Evolutionary conservation across 2,113 vertebrate genomes (phyloP), one percentile per base, ranked within the genome.

Genomic region (Colinus virginianus): DNA sequence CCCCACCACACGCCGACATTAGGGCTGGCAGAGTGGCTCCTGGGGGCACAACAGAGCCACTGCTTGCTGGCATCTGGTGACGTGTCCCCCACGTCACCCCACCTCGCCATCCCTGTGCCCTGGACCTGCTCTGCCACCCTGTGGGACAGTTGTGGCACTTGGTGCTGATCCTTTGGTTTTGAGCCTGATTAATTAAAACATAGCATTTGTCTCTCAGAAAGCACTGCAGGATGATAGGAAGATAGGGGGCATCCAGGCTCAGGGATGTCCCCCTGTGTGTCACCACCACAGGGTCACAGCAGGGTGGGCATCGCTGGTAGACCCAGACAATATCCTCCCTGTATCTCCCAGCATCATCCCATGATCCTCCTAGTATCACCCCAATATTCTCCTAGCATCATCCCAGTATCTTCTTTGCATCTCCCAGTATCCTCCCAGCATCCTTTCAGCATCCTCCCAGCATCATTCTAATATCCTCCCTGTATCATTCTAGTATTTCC

Each of bases 161-260:
- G 40, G 64, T 77, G 64, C 42, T 49, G 22, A 11, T 28, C 7
- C 21, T 71, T 62, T 53, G 6, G 6, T 81, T 93, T 88, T 53
- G 55, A 91, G 42, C 51, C 38, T 64, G 83, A 84, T 96, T 95
- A 94, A 95, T 96, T 92, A 92, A 92, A 96, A 78, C 0, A 6
- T 77, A 45, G 59, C 0, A 1, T 32, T 42, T 5, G 4, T 74
- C 72, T 93, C 91, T 93, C 92, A 48, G 69, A 95, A 79, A 95
- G 22, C 0, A 0, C 3, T 23, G 79, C 11, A 42, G 84, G 36
- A 85, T 88, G 80, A 81, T 48, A n/a, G 48, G 69, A 84, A 69
- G 16, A 34, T 13, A 32, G 81, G 62, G 59, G 76, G 78, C 3
- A 8, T n/a, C 23, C 0, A 0, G 56, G 76, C 58, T 69, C 80